Base-by-base conservation (phyloP, 1,140 invertebrate genomes). In the Cepaea nemoralis region DNA sequence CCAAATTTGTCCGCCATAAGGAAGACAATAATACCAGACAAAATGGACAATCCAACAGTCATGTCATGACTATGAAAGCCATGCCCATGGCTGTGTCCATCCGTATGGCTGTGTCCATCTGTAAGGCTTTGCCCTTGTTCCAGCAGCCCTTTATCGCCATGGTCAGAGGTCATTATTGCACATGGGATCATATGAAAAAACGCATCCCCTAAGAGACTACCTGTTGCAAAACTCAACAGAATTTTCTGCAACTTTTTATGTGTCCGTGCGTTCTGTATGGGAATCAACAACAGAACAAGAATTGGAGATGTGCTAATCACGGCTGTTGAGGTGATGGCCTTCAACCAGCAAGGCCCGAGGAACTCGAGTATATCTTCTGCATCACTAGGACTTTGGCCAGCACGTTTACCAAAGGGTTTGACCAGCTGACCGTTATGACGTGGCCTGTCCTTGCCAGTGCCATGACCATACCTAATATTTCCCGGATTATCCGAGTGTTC, bases 121-220 rank as follows among this genome's bases (percentile, higher is more conserved):
- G n/a, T n/a, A n/a, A n/a, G n/a, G n/a, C n/a, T n/a, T n/a, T 95
- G 94, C 24, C 89, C 83, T 85, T 94, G 93, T n/a, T 91, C 92
- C 86, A 93, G 90, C 69, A 93, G n/a, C n/a, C n/a, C n/a, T n/a
- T n/a, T 92, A 35, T 83, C 88, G 45, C 8, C 45, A 80, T 87
- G 92, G 74, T 33, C 84, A 81, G 91, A 88, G 35, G 95, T 93
- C 55, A 94, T 92, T 0, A 98, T 93, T 31, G 97, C 97, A 93
- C 99, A 97, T 48, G 98, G 98, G 89, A 99, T 99, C 37, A 99
- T 92, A 93, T 99, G 98, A 1, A 99, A 92, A 92, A 99, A 99
- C 6, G 98, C 97, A 93, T 99, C 98, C 16, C 97, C 98, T 1
- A 99, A 92, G 19, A 99, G 92, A 82, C 97, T 97, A 67, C 98